Evolutionary conservation across 2,888 invertebrate species (phyloP).

Genomic region (Dermolepida albohirtum): DNA sequence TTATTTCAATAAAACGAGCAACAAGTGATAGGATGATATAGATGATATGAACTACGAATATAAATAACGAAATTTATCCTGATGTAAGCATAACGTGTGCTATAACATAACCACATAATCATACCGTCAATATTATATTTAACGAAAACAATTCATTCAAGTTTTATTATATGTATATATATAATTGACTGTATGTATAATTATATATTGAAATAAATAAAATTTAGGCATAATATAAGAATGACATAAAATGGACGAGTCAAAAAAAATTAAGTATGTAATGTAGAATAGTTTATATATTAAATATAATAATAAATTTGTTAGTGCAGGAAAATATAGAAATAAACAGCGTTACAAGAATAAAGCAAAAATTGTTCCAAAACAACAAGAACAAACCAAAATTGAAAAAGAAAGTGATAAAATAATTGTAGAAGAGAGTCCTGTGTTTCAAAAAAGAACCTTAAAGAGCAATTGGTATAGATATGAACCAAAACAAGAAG

Average conservation of each 20-base stretch:
- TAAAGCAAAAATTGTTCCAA: constrained; percentile 35
- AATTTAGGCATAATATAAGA: background rate
- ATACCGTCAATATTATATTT: too few species aligned
- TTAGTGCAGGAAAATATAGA: constrained; percentile 41
- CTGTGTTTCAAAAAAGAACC: constrained; percentile 34
- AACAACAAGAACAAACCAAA: constrained; percentile 10
- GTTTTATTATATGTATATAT: too few species aligned
- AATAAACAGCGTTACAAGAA: constrained; percentile 41
- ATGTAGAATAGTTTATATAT: background rate
- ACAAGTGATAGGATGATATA: too few species aligned
- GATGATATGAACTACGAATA: too few species aligned
- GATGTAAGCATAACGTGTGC: too few species aligned
- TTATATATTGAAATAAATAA: too few species aligned
- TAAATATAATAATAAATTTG: constrained; percentile 13
- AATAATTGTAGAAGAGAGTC: constrained; percentile 30
- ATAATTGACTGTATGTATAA: too few species aligned
- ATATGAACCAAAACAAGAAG: constrained; percentile 47
- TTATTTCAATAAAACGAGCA: too few species aligned
- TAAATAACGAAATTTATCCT: too few species aligned
- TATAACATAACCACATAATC: too few species aligned
- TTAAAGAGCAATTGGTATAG: constrained; percentile 50
- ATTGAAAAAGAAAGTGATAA: constrained; percentile 23
- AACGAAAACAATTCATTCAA: too few species aligned
- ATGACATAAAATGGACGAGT: constrained; percentile 33
- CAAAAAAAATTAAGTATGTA: constrained; percentile 38